Evolutionary conservation across 1,140 invertebrate genomes (phyloP), one percentile per base, ranked within the genome.

Genomic region (Ptiloglossa arizonensis): DNA sequence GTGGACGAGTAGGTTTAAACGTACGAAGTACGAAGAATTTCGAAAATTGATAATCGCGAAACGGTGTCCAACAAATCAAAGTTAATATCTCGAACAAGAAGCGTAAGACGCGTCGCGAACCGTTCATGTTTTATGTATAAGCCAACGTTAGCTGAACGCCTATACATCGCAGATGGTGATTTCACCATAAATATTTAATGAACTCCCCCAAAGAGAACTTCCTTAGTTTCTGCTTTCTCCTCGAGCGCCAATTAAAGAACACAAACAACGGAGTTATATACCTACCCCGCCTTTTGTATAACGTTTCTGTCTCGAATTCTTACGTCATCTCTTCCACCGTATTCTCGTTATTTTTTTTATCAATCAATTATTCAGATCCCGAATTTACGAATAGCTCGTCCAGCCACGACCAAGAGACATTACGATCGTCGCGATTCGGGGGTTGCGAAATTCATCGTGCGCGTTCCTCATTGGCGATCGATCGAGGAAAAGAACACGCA

Each of bases 131-230:
- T 83, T 83, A 83, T 81, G 73, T 83, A 83, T 83, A 78, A 15
- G 64, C 8, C 17, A n/a, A n/a, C 46, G 44, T 70, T 54, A 63
- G 57, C 41, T 59, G 41, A 69, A 66, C 35, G 67, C 66, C 46
- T 77, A 32, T 56, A 75, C 50, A 70, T 76, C 35, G 79, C 32
- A 44, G 59, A 56, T 63, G 62, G 44, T 63, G 82, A 82, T 77
- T 79, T 77, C 57, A 50, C 44, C 78, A 87, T 87, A 86, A 87
- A 87, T 87, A 87, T 87, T 87, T 87, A 83, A 87, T 81, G 76
- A 85, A 80, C 15, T 52, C 15, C 24, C n/a, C 50, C 75, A 73
- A 85, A 87, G 69, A 29, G 64, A 86, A 85, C 19, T 0, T 54
- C 60, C 66, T n/a, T 4, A 13, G 29, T 27, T 27, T 59, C 17